Evolutionary conservation across 2,888 invertebrate species (phyloP).

Genomic region (Tachystola acroxantha): DNA sequence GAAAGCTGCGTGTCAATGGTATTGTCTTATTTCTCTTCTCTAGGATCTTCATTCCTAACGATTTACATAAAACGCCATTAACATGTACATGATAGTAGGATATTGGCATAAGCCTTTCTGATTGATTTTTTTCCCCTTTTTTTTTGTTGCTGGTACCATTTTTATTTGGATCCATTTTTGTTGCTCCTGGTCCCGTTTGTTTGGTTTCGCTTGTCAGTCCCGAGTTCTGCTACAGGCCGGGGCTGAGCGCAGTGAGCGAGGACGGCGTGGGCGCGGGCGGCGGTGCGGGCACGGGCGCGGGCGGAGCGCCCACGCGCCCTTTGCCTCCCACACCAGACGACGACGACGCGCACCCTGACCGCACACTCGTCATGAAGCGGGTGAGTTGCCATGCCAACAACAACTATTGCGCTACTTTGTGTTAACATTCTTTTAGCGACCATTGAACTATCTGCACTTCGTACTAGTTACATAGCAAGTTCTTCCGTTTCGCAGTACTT

Average conservation of each 20-base stretch:
- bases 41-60: no score
- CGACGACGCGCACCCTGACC: conserved; percentile 87
- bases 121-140: no score
- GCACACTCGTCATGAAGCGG: conserved; percentile 95
- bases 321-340: conserved; percentile 97
- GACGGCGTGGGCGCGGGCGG: conserved; percentile 38
- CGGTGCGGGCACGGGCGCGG: conserved; percentile 36
- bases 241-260: conserved; percentile 80
- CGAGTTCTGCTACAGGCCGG: conserved; percentile 90
- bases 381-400: conserved; percentile 77
- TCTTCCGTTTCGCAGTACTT: no score
- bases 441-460: no score
- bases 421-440: conserved; percentile 20
- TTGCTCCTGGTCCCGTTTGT: conserved; percentile 31
- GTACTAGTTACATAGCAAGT: no score
- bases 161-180: conserved; percentile 10
- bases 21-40: no score
- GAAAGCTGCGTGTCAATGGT: no score
- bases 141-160: conserved; percentile 6
- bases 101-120: no score
- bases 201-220: conserved; percentile 80
- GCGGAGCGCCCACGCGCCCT: conserved; percentile 92
- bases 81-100: no score
- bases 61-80: no score
- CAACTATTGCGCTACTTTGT: conserved; percentile 11